Percentiles rank a stretch among this genome's conserved stretches.
These are phyloP conservation scores for Channa argus DNA, from an alignment of 2,113 vertebrate species.

Conservation along the genomic window DNA sequence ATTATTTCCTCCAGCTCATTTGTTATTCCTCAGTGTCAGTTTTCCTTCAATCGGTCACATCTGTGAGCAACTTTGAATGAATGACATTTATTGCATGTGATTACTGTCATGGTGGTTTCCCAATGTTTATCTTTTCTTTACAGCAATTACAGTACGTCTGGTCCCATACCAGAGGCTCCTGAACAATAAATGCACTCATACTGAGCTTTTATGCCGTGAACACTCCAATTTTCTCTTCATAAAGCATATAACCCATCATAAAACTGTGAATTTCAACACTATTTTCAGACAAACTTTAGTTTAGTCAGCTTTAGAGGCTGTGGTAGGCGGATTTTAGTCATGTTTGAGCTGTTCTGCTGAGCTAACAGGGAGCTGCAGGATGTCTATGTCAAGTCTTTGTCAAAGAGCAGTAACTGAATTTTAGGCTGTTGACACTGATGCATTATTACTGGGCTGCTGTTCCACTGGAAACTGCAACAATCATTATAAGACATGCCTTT, in stretches of 20 bases:
- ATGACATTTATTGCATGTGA: constrained; percentile 25
- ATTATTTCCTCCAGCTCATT: constrained; percentile 21
- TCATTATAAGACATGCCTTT: too few relatives aligned
- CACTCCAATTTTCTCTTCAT: constrained; percentile 6
- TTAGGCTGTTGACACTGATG: too few relatives aligned
- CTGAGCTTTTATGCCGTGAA: constrained; percentile 20
- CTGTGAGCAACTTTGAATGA: constrained; percentile 22
- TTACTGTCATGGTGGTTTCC: constrained; percentile 44
- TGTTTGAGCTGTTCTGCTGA: too few relatives aligned
- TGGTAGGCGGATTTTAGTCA: neutral
- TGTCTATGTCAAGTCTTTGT: too few relatives aligned
- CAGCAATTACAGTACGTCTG: constrained; percentile 32
- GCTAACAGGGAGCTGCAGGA: too few relatives aligned
- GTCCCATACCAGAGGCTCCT: constrained; percentile 49
- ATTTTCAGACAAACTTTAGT: neutral
- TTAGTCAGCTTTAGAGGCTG: neutral
- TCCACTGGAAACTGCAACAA: neutral
- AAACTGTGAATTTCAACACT: neutral
- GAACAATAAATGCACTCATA: constrained; percentile 24
- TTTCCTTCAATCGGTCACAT: constrained; percentile 41
- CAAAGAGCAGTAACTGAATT: too few relatives aligned
- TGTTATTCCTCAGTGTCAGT: constrained; percentile 17
- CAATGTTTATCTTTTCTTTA: constrained; percentile 38
- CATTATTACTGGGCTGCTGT: too few relatives aligned
- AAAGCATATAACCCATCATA: neutral